Conservation (phyloP, 2,888 invertebrate genomes). For the Tenthredo notha region DNA sequence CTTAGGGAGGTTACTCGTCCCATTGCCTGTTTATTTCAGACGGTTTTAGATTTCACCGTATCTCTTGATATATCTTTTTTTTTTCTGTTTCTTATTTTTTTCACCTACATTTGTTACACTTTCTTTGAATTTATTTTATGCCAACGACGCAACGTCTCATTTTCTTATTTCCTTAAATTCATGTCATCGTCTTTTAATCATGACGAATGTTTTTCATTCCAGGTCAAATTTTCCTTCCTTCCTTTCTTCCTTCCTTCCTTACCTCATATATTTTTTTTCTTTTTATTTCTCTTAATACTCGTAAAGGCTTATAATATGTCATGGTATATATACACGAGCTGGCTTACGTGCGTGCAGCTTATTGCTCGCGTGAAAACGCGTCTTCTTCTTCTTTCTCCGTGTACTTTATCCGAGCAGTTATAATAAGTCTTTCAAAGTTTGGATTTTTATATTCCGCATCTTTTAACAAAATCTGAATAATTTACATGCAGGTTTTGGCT, state of each 20-base stretch:
- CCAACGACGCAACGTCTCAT: not conserved
- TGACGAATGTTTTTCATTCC: not conserved
- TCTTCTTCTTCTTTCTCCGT: not conserved
- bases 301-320: not conserved
- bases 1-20: constrained; percentile 1
- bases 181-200: not conserved
- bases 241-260: not conserved
- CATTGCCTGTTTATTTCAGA: constrained; percentile 18
- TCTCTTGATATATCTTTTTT: not conserved
- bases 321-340: not conserved
- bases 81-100: not conserved
- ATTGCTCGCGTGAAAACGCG: constrained; percentile 24
- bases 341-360: not conserved
- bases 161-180: not conserved
- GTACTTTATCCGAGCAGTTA: not conserved
- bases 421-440: not conserved
- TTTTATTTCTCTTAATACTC: not conserved
- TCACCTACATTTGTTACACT: not conserved
- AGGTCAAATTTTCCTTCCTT: not conserved
- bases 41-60: not conserved
- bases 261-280: not conserved
- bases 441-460: not conserved
- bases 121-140: not conserved
- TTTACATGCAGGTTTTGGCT: not conserved
- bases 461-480: not conserved